These are phyloP conservation scores for Palythoa caribaeorum DNA, from an alignment of 92 coral and sea anemone species.

Conservation along the genomic window DNA sequence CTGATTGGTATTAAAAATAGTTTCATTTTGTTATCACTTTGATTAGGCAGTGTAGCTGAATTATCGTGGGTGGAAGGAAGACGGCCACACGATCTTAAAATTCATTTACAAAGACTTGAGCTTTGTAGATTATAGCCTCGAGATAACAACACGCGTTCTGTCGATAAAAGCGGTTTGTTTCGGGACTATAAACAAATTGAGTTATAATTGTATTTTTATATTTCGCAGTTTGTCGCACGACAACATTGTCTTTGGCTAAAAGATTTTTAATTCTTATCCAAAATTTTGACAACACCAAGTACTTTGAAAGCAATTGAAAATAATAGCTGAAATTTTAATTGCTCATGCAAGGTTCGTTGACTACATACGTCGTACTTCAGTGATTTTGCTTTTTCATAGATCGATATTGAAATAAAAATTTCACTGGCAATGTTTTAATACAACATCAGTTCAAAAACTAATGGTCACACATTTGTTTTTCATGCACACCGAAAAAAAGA, in stretches of 20 bases:
- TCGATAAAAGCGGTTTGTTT: slow-evolving; percentile 11
- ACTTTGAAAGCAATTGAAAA: not conserved
- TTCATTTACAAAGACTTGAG: slow-evolving; percentile 4
- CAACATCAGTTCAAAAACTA: not conserved
- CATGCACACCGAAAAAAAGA: not conserved
- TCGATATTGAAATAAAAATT: not conserved
- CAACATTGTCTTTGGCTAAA: not conserved
- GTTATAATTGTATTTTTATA: slow-evolving; percentile 10
- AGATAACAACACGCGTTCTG: slow-evolving; percentile 10
- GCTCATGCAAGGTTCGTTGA: not conserved
- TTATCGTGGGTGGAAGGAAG: not conserved
- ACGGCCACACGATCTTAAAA: not conserved
- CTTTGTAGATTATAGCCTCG: not conserved
- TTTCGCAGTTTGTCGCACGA: not conserved
- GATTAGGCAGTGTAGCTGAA: not conserved
- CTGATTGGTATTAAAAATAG: not conserved
- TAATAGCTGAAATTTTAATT: too few relatives aligned
- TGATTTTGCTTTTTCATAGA: slow-evolving; percentile 2
- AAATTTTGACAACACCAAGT: not conserved
- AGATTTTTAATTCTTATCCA: not conserved
- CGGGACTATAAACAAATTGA: slow-evolving; percentile 14
- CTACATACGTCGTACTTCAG: not conserved
- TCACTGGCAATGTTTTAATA: not conserved
- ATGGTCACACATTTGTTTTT: not conserved
- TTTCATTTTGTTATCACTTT: not conserved